Evolutionary conservation across 2,797 vertebrate genomes (phyloP), one percentile per base, ranked within the genome.

Genomic region (Gouania willdenowi): DNA sequence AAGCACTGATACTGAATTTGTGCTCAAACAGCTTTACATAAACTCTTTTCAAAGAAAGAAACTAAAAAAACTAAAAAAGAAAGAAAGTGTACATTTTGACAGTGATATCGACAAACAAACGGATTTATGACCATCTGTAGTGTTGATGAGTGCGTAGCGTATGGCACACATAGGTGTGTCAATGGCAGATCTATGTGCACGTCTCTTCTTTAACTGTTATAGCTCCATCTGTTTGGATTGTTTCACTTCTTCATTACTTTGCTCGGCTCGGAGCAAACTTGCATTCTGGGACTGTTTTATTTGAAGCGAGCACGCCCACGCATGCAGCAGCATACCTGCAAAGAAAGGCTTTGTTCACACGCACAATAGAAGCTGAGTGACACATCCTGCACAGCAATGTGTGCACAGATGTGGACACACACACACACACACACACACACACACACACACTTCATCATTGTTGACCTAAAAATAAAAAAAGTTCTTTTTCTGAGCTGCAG

Each of bases 151-250:
- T 25, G 5, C 32, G 24, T 36, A n/a, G 24, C 26, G 11, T 35
- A 17, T 34, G 22, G 6, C 27, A 29, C n/a, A n/a, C 22, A 36
- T 42, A 16, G 32, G 26, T 28, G 23, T 26, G 47, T 16, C n/a
- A n/a, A n/a, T n/a, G n/a, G n/a, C n/a, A n/a, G n/a, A n/a, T n/a
- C n/a, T n/a, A 37, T 24, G 22, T 29, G 18, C 12, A 27, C 48
- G 26, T 25, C 15, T 51, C 40, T 30, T 36, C 64, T 56, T 39
- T 37, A 68, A 40, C 64, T 30, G 15, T 39, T 40, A 66, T 62
- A 47, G 45, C 41, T 71, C 72, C 77, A 84, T 82, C 75, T 84
- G 81, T 73, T 79, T 63, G 54, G 36, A 75, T 79, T 77, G 75
- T 79, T 67, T 60, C 45, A 31, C 25, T 43, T 28, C 60, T 67